phyloP scores from a whole-genome alignment of 2,797 vertebrate species.

The Siniperca undulata region DNA sequence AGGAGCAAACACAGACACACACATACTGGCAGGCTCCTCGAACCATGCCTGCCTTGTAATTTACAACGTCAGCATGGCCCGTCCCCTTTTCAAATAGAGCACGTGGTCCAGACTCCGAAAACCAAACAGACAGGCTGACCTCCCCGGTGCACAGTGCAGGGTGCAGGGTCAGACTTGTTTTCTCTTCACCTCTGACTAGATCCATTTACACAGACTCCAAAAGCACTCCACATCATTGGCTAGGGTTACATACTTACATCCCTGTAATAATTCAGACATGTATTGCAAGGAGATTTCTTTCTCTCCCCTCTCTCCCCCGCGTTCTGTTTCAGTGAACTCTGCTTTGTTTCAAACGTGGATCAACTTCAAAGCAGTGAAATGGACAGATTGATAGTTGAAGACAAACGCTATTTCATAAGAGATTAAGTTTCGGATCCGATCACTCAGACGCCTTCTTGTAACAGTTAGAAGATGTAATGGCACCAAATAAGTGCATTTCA shows the following conservation, averaged over 20 bases:
- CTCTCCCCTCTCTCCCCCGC: constrained; percentile 63
- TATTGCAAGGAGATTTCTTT: constrained; percentile 75
- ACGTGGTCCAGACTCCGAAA: constrained; percentile 74
- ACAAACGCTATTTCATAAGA: constrained; percentile 81
- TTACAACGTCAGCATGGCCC: constrained; percentile 73
- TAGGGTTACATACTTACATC: constrained; percentile 83
- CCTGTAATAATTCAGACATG: constrained; percentile 84
- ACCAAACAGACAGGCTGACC: constrained; percentile 82
- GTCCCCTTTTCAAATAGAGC: constrained; percentile 73
- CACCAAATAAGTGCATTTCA: constrained; percentile 53
- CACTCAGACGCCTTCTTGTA: constrained; percentile 64
- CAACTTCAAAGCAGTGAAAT: constrained; percentile 83
- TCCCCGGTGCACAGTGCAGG: constrained; percentile 72
- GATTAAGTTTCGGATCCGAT: constrained; percentile 78
- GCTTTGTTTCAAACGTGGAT: constrained; percentile 83
- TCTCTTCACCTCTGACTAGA: constrained; percentile 82
- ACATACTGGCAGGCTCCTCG: constrained; percentile 27
- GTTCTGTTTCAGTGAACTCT: constrained; percentile 72
- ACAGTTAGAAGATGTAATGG: constrained; percentile 45
- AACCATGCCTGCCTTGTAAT: constrained; percentile 72
- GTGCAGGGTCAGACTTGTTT: constrained; percentile 79
- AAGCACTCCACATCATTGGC: constrained; percentile 75
- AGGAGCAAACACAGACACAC: constrained; percentile 32
- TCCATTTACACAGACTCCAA: constrained; percentile 81
- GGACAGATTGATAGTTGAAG: constrained; percentile 82